Evolutionary conservation across 2,113 vertebrate species (phyloP), one percentile per base, ranked within the genome.

Genomic region (Reinhardtius hippoglossoides): DNA sequence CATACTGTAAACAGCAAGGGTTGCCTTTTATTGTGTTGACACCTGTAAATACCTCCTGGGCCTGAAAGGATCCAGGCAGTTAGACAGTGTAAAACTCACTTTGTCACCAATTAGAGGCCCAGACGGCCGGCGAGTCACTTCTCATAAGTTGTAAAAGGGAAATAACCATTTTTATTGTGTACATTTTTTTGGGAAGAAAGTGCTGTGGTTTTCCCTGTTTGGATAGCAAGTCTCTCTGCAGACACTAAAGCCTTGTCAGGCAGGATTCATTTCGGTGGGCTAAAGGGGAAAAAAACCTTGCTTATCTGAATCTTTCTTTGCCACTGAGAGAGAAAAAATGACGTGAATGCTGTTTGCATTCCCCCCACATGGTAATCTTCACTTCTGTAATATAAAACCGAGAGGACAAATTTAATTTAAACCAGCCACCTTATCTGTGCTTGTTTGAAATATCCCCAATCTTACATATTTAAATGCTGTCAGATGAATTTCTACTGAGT

Each of bases 101-200:
- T 85, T 76, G 69, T 86, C 67, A 67, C 82, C 82, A 83, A 88
- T 86, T 89, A 82, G 55, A 59, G 23, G 20, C 40, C 9, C 0
- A 3, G 44, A 26, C 62, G 78, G 74, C 57, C 55, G 40, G 44
- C 0, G 3, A 62, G 54, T 66, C 66, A 56, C 66, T 77, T 24
- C 54, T 74, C 26, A 55, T 44, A 12, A 42, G 59, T 35, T 27
- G 63, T 58, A 48, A 64, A 77, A 55, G 72, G 55, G 56, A 40
- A 40, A 26, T 26, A 58, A 75, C 59, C n/a, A n/a, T 68, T 21
- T 16, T 27, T 48, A 71, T 67, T 82, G 58, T 71, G 71, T 50
- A 37, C 7, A 26, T 24, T 52, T 71, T 68, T 61, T 48, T 15
- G 1, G 31, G 8, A 31, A 12, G 42, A 59, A 70, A 61, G 23